Evolutionary conservation across 2,797 vertebrate genomes (phyloP).

Genomic region (Mastacembelus armatus): DNA sequence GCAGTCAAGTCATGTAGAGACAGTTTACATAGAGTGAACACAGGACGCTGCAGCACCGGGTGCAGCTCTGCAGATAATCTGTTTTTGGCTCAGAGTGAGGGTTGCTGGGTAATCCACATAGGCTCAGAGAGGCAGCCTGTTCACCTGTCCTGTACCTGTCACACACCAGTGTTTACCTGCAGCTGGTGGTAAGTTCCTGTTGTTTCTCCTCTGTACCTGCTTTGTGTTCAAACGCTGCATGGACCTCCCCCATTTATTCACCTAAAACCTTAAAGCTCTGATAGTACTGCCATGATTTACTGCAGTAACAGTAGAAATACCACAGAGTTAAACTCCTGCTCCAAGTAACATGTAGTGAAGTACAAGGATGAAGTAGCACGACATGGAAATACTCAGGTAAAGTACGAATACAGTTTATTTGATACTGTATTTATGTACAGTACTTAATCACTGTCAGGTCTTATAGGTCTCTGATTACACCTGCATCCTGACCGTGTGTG

Average conservation of each 20-base stretch:
- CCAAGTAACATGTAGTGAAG: too few relatives aligned
- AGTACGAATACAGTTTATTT: too few relatives aligned
- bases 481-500: background rate
- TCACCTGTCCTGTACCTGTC: too few relatives aligned
- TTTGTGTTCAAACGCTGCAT: background rate
- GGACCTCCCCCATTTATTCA: too few relatives aligned
- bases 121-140: slow-evolving; percentile 22
- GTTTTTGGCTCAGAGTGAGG: slow-evolving; percentile 27
- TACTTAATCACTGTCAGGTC: background rate
- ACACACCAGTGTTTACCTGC: background rate
- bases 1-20: too few relatives aligned
- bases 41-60: background rate
- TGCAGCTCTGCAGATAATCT: background rate
- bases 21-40: background rate
- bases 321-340: too few relatives aligned
- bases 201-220: background rate
- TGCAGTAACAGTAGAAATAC: too few relatives aligned
- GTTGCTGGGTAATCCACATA: slow-evolving; percentile 46
- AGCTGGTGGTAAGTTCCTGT: slow-evolving; percentile 15
- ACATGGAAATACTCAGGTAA: background rate
- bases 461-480: background rate
- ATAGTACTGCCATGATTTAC: too few relatives aligned
- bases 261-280: too few relatives aligned
- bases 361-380: too few relatives aligned
- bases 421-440: too few relatives aligned